phyloP scores from a whole-genome alignment of 2,888 invertebrate genomes.

The Caenorhabditis drosophilae region DNA sequence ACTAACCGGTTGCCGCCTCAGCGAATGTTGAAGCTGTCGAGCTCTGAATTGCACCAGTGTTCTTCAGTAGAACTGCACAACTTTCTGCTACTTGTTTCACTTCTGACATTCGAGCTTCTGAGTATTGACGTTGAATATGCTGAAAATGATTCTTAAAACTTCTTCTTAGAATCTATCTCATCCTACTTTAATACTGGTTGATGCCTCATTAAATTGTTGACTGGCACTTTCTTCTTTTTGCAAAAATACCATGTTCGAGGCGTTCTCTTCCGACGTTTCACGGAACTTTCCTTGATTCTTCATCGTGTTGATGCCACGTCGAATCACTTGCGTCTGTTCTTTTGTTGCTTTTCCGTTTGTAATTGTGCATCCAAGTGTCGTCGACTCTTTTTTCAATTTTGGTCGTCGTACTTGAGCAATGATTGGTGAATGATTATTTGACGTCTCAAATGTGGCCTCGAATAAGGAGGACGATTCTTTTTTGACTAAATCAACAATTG shows the following conservation, averaged over 20 bases:
- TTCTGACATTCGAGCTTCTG: slow-evolving; percentile 47
- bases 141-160: slow-evolving; percentile 2
- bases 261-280: slow-evolving; percentile 46
- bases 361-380: slow-evolving; percentile 37
- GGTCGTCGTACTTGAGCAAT: slow-evolving; percentile 25
- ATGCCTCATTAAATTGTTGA: slow-evolving; percentile 23
- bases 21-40: slow-evolving; percentile 47
- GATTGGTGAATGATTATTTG: slow-evolving; percentile 40
- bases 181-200: slow-evolving; percentile 28
- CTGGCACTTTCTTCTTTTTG: slow-evolving; percentile 46
- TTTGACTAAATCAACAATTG: slow-evolving; percentile 57
- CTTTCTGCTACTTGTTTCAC: slow-evolving; percentile 56
- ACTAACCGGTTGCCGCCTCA: slow-evolving; percentile 61
- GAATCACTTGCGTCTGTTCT: slow-evolving; percentile 20
- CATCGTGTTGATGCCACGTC: slow-evolving; percentile 9
- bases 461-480: slow-evolving; percentile 63
- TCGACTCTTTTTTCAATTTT: slow-evolving; percentile 41
- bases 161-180: too few species aligned
- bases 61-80: slow-evolving; percentile 65
- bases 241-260: slow-evolving; percentile 45
- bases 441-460: slow-evolving; percentile 62
- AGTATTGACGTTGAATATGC: slow-evolving; percentile 34
- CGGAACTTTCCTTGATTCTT: slow-evolving; percentile 37
- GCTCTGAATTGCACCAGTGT: slow-evolving; percentile 54
- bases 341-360: slow-evolving; percentile 34